Evolutionary conservation across 2,888 invertebrate species (phyloP), one percentile per base, ranked within the genome.

Genomic region (Spodoptera exigua): DNA sequence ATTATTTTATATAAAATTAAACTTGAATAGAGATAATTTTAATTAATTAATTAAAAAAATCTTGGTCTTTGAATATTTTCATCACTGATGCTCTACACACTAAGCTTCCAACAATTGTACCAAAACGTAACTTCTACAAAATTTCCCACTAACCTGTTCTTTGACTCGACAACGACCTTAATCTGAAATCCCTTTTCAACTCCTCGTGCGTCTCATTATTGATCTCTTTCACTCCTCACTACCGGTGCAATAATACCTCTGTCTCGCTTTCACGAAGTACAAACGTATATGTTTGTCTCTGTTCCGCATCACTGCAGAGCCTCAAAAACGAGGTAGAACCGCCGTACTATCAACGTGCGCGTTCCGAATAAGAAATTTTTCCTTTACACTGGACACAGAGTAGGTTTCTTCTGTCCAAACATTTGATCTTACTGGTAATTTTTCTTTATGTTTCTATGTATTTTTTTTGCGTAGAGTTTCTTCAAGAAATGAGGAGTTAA

Each of bases 141-240:
- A 85, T 89, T 89, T 79, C 88, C 83, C 83, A 79, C 74, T 75
- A 76, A 80, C 77, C 74, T 91, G 85, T 82, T 93, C 93, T 93
- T 88, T 93, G 93, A 80, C 88, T 87, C 90, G 88, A 91, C 90
- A 92, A 93, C 93, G 93, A 93, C 93, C 93, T 94, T 94, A 94
- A 94, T 94, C 93, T 94, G 93, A 93, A 94, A 94, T 94, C 93
- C 93, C 93, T 94, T 94, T 94, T 93, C 93, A 93, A 94, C 93
- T 93, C 93, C 89, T 93, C 93, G 92, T 90, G 91, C 89, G 89
- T 92, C 93, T 93, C 93, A 93, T 93, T 94, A 94, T 94, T 92
- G 93, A 94, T 94, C 93, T 94, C 93, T 94, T 94, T 94, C 93
- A 93, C 93, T 94, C 93, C 92, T 94, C 91, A 92, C 93, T 92